phyloP scores from a whole-genome alignment of 2,113 vertebrate genomes.

The Pachypanchax playfairii region DNA sequence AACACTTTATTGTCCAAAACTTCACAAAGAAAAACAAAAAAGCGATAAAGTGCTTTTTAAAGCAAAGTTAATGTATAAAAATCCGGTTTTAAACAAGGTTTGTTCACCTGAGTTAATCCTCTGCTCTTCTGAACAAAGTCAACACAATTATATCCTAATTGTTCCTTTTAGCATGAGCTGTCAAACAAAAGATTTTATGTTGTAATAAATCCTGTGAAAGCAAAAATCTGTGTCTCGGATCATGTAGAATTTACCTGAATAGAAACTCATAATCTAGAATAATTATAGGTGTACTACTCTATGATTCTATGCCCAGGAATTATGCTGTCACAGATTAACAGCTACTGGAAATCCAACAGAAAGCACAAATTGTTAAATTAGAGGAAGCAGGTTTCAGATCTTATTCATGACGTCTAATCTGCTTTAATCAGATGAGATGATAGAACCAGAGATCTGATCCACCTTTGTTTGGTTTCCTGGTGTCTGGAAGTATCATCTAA shows the following conservation, averaged over 20 bases:
- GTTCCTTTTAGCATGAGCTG: background rate
- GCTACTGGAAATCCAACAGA: too few species aligned
- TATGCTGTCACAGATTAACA: background rate
- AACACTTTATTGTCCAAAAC: background rate
- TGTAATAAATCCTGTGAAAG: background rate
- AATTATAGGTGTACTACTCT: conserved; percentile 25
- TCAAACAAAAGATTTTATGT: background rate
- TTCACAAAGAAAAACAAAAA: background rate
- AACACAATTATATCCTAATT: background rate
- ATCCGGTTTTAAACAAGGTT: background rate
- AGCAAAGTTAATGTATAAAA: background rate
- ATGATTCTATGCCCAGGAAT: background rate
- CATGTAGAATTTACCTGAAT: conserved; percentile 7
- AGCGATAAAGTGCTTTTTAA: background rate
- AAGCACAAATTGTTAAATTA: too few species aligned
- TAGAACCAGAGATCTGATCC: too few species aligned
- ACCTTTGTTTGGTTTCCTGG: too few species aligned
- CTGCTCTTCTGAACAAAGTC: background rate
- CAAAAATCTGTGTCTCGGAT: conserved; percentile 12
- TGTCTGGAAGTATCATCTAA: conserved; percentile 1
- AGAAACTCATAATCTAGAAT: conserved; percentile 4
- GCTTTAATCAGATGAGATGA: too few species aligned
- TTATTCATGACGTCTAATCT: too few species aligned
- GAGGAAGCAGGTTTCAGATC: too few species aligned
- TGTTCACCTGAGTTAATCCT: background rate